Conservation (phyloP, 2,113 vertebrate species). For the Notothenia rossii region DNA sequence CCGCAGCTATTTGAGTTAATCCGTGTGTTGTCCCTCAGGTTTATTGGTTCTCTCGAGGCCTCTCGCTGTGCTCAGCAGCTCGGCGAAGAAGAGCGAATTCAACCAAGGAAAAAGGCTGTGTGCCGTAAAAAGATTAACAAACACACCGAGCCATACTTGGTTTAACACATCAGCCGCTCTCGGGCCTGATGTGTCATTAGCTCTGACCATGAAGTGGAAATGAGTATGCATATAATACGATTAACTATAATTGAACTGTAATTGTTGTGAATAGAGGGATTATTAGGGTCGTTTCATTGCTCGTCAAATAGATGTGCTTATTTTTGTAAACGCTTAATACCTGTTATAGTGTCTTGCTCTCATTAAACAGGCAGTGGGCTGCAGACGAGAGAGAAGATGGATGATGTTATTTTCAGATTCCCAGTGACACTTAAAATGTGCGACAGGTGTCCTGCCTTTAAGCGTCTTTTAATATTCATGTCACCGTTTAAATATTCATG, state of each 20-base stretch:
- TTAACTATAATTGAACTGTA: constrained; percentile 42
- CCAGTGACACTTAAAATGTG: constrained; percentile 14
- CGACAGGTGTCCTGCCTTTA: constrained; percentile 64
- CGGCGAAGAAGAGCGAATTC: constrained; percentile 7
- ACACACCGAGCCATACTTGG: constrained; percentile 9
- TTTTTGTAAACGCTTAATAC: too few species aligned
- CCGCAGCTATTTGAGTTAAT: constrained; percentile 31
- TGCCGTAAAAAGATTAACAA: constrained; percentile 50
- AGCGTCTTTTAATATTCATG: constrained; percentile 72
- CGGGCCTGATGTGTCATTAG: constrained; percentile 33
- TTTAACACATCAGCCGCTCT: constrained; percentile 17
- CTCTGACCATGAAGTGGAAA: constrained; percentile 34
- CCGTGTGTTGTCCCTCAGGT: constrained; percentile 23
- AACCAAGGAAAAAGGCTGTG: neutral
- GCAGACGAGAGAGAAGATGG: constrained; percentile 12
- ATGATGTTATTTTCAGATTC: constrained; percentile 53
- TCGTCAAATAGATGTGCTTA: neutral
- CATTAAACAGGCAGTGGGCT: constrained; percentile 4
- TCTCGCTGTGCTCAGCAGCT: constrained; percentile 20
- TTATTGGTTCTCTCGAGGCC: constrained; percentile 32
- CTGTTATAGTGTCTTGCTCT: neutral
- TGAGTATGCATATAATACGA: constrained; percentile 12
- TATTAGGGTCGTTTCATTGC: neutral
- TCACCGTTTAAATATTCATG: constrained; percentile 70
- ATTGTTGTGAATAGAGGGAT: constrained; percentile 47